Base-by-base conservation (phyloP, 1,140 invertebrate species). In the Planococcus citri region DNA sequence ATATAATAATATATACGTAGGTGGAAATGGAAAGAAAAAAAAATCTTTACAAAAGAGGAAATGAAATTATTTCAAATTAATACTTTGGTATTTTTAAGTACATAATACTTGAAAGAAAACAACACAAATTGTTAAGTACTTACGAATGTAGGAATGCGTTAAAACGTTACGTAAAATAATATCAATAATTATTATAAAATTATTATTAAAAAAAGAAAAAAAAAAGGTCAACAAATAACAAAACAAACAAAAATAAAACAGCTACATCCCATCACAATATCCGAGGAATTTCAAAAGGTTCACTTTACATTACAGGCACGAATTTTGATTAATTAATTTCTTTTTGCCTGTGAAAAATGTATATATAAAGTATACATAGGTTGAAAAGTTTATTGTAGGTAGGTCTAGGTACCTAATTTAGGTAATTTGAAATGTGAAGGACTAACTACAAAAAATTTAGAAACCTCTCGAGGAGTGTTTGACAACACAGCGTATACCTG, bases 11-110 rank as follows among this genome's bases (percentile, higher is more conserved):
- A n/a, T n/a, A n/a, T n/a, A n/a, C n/a, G n/a, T n/a, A n/a, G n/a
- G n/a, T n/a, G n/a, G n/a, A n/a, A n/a, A n/a, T n/a, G n/a, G n/a
- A n/a, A n/a, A n/a, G n/a, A n/a, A n/a, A 51, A 20, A 9, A 51
- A 51, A 51, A 51, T 51, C 6, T 51, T 51, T 51, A 51, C 17
- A 17, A 51, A 51, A 51, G 41, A n/a, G n/a, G n/a, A n/a, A n/a
- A n/a, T n/a, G 41, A 51, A 51, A 51, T 51, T 51, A 51, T 51
- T 51, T 51, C 41, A 64, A 60, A 27, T 64, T 64, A 64, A 64
- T 64, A 64, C 60, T 64, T 64, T 64, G 60, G 60, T 64, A 64
- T 64, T n/a, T n/a, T 64, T 64, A 64, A 64, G 60, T 64, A 64
- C 60, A 64, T 25, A 25, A 9, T 6, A 17, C 8, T 8, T 6